These are phyloP conservation scores for Lepidurus packardi DNA, from an alignment of 1,140 invertebrate species.

Conservation along the genomic window DNA sequence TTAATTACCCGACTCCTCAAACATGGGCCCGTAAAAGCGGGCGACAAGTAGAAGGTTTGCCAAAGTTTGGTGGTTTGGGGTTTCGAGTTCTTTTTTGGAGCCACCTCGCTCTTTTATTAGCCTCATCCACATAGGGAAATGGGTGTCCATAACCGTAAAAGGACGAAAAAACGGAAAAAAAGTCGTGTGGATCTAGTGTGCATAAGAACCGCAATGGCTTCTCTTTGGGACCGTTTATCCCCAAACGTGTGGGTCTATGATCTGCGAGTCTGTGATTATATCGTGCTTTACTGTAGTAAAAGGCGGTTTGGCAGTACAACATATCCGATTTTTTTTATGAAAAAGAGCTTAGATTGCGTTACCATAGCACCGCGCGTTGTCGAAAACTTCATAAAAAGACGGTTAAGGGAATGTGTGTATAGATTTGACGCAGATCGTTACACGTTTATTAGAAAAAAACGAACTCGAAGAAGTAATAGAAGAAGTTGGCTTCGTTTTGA, in stretches of 20 bases:
- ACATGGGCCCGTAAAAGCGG: background rate
- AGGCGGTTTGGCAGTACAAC: no score
- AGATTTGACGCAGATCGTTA: background rate
- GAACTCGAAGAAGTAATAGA: no score
- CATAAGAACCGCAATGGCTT: no score
- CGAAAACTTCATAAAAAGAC: slow-evolving; percentile 7
- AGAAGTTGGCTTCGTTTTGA: no score
- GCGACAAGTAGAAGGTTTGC: background rate
- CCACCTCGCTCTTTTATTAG: background rate
- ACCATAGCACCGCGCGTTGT: background rate
- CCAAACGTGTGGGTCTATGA: no score
- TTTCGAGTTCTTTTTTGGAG: background rate
- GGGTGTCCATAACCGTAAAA: no score
- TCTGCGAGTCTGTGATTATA: no score
- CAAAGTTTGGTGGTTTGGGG: background rate
- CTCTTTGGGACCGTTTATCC: no score
- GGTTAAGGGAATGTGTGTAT: background rate
- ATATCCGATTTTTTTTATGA: background rate
- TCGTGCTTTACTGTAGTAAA: no score
- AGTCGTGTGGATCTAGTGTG: no score
- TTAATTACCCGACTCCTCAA: background rate
- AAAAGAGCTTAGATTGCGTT: background rate
- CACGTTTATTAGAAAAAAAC: no score
- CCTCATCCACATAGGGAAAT: background rate
- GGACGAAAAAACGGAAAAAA: no score